Evolutionary conservation across 2,797 vertebrate species (phyloP), one percentile per base, ranked within the genome.

Genomic region (Sebastes nivosus): DNA sequence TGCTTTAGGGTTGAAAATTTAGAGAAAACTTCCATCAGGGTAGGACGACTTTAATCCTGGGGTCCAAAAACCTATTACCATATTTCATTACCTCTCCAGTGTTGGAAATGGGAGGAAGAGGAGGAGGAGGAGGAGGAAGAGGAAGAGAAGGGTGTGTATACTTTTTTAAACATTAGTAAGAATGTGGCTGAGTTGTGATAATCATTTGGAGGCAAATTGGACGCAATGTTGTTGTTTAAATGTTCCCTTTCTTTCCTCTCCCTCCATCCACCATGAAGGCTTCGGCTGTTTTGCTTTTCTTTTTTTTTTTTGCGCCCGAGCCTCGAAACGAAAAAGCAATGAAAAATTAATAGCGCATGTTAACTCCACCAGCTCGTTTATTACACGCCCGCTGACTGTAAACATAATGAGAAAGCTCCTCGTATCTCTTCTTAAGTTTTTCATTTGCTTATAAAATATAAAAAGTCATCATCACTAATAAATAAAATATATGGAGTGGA

Each of bases 281-380:
- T 67, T 87, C 72, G 86, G 65, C 70, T 91, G 87, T 86, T 93
- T 89, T 90, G 83, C 66, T 84, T 88, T 14, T 38, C 10, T 82
- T 92, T 3, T 60, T 30, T 80, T 81, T 36, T 38, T 38, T 38
- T 38, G 89, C 89, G 89, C 86, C 81, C 67, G 81, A 90, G 91
- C 87, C 88, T 90, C 87, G 75, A 92, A 93, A 94, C 88, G 87
- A 88, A 93, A 94, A 94, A 92, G 91, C 91, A 90, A 93, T 94
- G 94, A 93, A 95, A 94, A 94, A 93, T 95, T 95, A 95, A 94
- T 94, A 94, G 93, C 92, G 93, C 93, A 94, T 94, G 93, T 94
- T 95, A 94, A 94, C 92, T 94, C 92, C 89, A 90, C 90, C 92
- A 91, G 89, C 91, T 93, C 93, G 93, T 95, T 95, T 94, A 95